Evolutionary conservation across 1,140 invertebrate genomes (phyloP).

Genomic region (Schlechtendalia chinensis): DNA sequence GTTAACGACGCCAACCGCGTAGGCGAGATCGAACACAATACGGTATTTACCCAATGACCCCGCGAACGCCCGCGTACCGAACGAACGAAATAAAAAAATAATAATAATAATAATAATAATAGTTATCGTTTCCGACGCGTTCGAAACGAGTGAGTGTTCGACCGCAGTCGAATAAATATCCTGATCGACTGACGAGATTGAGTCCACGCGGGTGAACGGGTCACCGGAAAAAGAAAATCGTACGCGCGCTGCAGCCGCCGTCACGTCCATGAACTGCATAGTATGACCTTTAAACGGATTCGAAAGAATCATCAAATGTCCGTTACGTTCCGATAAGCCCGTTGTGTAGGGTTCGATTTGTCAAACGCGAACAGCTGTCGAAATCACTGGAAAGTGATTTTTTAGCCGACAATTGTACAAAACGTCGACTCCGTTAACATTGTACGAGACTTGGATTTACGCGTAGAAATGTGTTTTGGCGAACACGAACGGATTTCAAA

Average conservation of each 20-base stretch:
- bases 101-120: no score
- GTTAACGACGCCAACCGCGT: no score
- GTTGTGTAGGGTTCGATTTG: no score
- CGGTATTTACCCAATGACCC: neutral
- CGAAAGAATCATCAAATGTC: no score
- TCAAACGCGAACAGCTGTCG: no score
- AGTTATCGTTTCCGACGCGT: neutral
- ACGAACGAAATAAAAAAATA: neutral
- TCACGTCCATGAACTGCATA: neutral
- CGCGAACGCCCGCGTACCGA: no score
- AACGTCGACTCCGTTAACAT: no score
- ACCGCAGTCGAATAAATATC: neutral
- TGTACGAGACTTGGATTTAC: no score
- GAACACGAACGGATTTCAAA: no score
- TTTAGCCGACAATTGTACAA: neutral
- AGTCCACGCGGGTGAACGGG: neutral
- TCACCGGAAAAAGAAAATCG: neutral
- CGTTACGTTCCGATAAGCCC: no score
- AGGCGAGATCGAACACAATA: neutral
- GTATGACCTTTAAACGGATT: neutral
- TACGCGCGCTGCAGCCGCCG: no score
- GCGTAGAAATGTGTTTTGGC: no score
- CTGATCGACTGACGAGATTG: neutral
- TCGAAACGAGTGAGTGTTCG: neutral
- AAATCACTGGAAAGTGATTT: neutral